Evolutionary conservation across 2,797 vertebrate species (phyloP).

Genomic region (Eupleurogrammus muticus): DNA sequence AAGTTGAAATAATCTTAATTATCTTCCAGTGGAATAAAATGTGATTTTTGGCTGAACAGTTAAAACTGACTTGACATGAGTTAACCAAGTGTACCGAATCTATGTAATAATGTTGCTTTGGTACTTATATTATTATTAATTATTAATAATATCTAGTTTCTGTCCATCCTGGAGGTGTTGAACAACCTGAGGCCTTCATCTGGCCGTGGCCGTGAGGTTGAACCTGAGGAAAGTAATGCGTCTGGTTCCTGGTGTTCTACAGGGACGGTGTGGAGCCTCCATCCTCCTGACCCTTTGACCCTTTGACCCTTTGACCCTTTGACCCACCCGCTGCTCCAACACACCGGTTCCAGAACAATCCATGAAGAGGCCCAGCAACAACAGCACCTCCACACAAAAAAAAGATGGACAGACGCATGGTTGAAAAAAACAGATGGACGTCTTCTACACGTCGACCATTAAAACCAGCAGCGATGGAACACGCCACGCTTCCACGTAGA

Average conservation of each 20-base stretch:
- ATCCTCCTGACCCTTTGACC: constrained; percentile 4
- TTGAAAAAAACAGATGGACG: constrained; percentile 35
- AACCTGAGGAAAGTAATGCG: constrained; percentile 76
- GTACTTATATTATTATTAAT: too few species aligned
- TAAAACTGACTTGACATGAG: too few species aligned
- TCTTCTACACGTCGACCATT: too few species aligned
- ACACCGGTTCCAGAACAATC: constrained; percentile 77
- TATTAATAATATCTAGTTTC: too few species aligned
- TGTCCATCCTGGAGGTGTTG: constrained; percentile 36
- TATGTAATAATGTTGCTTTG: too few species aligned
- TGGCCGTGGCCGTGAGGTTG: constrained; percentile 23
- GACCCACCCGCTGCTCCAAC: constrained; percentile 56
- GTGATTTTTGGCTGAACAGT: too few species aligned
- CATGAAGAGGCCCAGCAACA: constrained; percentile 73
- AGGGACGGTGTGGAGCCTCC: constrained; percentile 47
- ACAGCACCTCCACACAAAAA: constrained; percentile 72
- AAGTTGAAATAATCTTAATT: too few species aligned
- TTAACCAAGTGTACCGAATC: too few species aligned
- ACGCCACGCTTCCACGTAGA: too few species aligned
- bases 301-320: constrained; percentile 64
- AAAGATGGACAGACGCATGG: constrained; percentile 48
- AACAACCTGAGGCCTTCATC: constrained; percentile 47
- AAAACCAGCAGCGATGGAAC: too few species aligned
- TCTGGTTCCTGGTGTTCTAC: constrained; percentile 54
- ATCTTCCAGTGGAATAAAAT: too few species aligned